Conservation (phyloP, 2,888 invertebrate species). For the Dryocosmus kuriphilus region DNA sequence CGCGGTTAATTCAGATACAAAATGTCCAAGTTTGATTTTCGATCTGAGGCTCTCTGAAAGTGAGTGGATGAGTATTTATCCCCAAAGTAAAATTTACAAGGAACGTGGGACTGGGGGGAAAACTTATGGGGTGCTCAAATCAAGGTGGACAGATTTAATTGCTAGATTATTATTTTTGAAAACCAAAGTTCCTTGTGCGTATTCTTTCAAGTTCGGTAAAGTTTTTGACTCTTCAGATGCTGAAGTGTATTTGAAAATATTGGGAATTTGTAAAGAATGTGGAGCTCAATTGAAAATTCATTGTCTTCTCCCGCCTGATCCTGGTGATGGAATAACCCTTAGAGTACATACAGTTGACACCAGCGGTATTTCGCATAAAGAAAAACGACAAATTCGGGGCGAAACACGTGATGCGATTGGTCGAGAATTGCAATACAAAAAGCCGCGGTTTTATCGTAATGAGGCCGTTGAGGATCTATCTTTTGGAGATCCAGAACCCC, state of each 20-base stretch:
- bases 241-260: slow-evolving; percentile 35
- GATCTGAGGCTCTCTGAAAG: no score
- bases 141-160: slow-evolving; percentile 42
- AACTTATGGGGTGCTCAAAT: slow-evolving; percentile 34
- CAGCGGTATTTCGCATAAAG: slow-evolving; percentile 45
- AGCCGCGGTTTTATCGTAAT: slow-evolving; percentile 37
- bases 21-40: no score
- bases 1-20: no score
- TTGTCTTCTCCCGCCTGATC: slow-evolving; percentile 29
- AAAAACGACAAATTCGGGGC: slow-evolving; percentile 50
- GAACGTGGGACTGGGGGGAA: slow-evolving; percentile 36
- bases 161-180: slow-evolving; percentile 24
- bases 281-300: slow-evolving; percentile 34
- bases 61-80: slow-evolving; percentile 38
- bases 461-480: slow-evolving; percentile 38
- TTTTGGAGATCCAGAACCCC: slow-evolving; percentile 47
- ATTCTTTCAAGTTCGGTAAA: slow-evolving; percentile 41
- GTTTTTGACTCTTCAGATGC: slow-evolving; percentile 35
- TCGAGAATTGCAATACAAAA: not conserved
- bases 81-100: slow-evolving; percentile 30
- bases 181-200: slow-evolving; percentile 31
- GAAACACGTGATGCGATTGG: slow-evolving; percentile 12
- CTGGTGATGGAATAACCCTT: slow-evolving; percentile 40
- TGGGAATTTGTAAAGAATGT: slow-evolving; percentile 40
- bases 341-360: slow-evolving; percentile 54